These are phyloP conservation scores for Ailurus styani DNA, from an alignment of 2,113 vertebrate genomes.

Conservation along the genomic window DNA sequence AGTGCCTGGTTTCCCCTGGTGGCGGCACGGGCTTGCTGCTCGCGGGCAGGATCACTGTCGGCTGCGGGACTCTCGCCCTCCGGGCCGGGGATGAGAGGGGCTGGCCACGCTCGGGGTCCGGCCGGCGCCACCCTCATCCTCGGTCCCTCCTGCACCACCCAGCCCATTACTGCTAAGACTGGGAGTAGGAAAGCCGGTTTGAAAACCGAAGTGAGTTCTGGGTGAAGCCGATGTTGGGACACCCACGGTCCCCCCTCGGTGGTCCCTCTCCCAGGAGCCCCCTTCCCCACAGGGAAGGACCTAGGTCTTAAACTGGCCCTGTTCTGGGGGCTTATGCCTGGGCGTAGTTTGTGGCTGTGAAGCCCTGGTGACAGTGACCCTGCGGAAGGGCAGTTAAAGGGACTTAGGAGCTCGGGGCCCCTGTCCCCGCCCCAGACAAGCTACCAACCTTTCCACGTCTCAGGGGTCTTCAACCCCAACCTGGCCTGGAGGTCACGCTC, in stretches of 20 bases:
- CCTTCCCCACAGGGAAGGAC: accelerated
- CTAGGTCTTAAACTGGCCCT: neutral
- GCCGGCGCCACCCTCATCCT: neutral
- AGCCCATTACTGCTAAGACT: too few species aligned
- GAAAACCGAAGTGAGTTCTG: neutral
- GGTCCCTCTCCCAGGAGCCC: neutral
- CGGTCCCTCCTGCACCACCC: neutral
- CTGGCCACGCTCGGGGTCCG: neutral
- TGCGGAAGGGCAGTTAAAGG: neutral
- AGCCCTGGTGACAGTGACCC: neutral
- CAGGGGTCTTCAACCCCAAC: neutral
- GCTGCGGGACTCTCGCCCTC: neutral
- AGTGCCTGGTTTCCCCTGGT: neutral
- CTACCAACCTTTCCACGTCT: accelerated
- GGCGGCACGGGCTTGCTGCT: accelerated
- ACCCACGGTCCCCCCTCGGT: accelerated
- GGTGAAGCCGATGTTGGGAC: neutral
- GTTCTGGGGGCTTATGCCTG: neutral
- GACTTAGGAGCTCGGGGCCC: accelerated
- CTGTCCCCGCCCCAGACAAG: accelerated
- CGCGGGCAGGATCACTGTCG: neutral
- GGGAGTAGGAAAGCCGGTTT: neutral
- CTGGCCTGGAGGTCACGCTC: accelerated
- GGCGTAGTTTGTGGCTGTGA: neutral
- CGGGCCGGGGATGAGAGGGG: accelerated